phyloP scores from a whole-genome alignment of 2,888 invertebrate species.

The Nowickia ferox region DNA sequence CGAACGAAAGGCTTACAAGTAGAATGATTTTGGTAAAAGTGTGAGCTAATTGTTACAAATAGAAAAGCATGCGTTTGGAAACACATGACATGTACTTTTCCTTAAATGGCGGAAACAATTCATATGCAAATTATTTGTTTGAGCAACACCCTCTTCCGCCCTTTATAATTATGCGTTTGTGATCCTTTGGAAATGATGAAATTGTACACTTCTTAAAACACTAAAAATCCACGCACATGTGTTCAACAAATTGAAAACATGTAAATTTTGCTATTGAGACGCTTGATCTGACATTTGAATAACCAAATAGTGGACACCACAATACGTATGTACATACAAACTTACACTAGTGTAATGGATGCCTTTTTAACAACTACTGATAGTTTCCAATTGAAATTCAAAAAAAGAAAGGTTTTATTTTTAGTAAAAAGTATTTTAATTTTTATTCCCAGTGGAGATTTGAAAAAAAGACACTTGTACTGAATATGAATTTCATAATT shows the following conservation, averaged over 20 bases:
- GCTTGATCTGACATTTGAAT: not conserved
- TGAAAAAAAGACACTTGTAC: too few relatives aligned
- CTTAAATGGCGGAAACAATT: conserved; percentile 35
- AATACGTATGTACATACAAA: not conserved
- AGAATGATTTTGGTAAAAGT: not conserved
- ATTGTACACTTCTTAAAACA: not conserved
- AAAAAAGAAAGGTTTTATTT: not conserved
- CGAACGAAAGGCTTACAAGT: too few relatives aligned
- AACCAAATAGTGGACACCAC: not conserved
- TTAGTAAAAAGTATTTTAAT: too few relatives aligned
- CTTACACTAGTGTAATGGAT: too few relatives aligned
- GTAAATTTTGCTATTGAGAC: not conserved
- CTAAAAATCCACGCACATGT: conserved; percentile 5
- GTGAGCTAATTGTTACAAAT: not conserved
- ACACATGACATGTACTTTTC: conserved; percentile 13
- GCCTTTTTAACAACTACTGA: not conserved
- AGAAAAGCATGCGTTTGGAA: not conserved
- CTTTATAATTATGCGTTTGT: not conserved
- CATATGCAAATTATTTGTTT: conserved; percentile 2
- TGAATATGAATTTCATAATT: too few relatives aligned
- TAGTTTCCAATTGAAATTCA: not conserved
- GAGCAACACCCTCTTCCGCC: not conserved
- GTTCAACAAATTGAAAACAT: not conserved
- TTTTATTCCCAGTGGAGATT: too few relatives aligned
- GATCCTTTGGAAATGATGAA: conserved; percentile 10